Percentiles rank a stretch among this genome's conserved stretches.
phyloP scores from a whole-genome alignment of 2,888 invertebrate species.

The Neocrepidodera transversa region DNA sequence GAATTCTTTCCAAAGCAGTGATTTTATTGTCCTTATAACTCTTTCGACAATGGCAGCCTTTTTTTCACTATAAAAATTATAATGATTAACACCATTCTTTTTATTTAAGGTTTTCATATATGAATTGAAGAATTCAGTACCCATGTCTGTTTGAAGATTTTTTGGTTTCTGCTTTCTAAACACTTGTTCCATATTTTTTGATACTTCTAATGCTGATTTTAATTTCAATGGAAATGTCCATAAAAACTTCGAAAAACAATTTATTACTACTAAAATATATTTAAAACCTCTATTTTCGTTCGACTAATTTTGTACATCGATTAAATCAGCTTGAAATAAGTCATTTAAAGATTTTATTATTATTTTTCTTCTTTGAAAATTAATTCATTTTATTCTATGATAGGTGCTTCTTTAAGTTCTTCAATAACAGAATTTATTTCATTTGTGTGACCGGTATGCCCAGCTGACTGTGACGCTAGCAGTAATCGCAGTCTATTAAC shows the following conservation, averaged over 20 bases:
- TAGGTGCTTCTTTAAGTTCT: no score
- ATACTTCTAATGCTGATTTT: constrained; percentile 19
- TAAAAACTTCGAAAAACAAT: constrained; percentile 3
- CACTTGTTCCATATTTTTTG: constrained; percentile 6
- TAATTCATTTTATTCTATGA: no score
- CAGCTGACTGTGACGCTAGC: no score
- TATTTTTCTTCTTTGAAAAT: no score
- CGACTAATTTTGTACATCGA: no score
- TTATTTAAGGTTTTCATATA: not conserved
- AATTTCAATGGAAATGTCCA: constrained; percentile 23
- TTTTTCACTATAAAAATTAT: not conserved
- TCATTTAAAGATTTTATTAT: no score
- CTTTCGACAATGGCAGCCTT: not conserved
- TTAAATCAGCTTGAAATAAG: no score
- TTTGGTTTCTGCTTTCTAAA: constrained; percentile 17
- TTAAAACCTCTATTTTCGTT: not conserved
- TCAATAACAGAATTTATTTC: no score
- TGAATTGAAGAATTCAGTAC: not conserved
- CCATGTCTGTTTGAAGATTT: not conserved
- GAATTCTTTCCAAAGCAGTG: not conserved
- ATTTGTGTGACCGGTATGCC: no score
- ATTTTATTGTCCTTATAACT: not conserved
- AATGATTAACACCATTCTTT: not conserved
- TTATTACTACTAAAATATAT: not conserved
- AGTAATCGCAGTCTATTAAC: no score